phyloP scores from a whole-genome alignment of 2,888 invertebrate genomes.

The Melipona bicolor region DNA sequence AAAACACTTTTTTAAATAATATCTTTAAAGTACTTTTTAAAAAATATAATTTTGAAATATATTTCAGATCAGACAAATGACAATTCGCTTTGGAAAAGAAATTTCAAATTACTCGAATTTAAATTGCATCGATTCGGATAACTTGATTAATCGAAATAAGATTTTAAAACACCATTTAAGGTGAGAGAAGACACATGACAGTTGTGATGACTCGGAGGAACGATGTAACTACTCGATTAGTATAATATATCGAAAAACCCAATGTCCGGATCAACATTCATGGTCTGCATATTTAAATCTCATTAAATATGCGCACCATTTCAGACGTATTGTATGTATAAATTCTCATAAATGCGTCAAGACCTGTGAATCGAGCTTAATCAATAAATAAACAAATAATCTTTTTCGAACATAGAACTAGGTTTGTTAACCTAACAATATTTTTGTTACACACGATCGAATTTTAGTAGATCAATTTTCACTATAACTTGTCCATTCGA shows the following conservation, averaged over 20 bases:
- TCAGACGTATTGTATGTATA: neutral
- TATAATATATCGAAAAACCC: constrained; percentile 29
- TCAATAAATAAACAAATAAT: neutral
- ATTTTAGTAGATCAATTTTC: neutral
- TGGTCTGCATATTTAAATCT: neutral
- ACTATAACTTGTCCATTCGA: neutral
- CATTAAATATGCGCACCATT: constrained; percentile 23
- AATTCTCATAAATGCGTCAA: constrained; percentile 14
- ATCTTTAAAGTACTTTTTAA: no score
- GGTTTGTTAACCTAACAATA: neutral
- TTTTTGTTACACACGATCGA: neutral
- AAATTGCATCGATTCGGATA: neutral
- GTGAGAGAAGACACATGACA: neutral
- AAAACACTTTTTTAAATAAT: no score
- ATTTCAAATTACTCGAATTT: no score
- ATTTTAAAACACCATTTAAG: neutral
- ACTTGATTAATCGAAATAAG: neutral
- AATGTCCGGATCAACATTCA: constrained; percentile 5
- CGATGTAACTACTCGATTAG: neutral
- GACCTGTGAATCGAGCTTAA: neutral
- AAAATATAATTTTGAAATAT: no score
- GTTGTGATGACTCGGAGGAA: neutral
- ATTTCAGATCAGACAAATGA: no score
- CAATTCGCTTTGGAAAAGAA: no score
- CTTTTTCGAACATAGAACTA: no score